These are phyloP conservation scores for Hypsibius dujardini DNA, from an alignment of 1,140 invertebrate species.

Conservation along the genomic window DNA sequence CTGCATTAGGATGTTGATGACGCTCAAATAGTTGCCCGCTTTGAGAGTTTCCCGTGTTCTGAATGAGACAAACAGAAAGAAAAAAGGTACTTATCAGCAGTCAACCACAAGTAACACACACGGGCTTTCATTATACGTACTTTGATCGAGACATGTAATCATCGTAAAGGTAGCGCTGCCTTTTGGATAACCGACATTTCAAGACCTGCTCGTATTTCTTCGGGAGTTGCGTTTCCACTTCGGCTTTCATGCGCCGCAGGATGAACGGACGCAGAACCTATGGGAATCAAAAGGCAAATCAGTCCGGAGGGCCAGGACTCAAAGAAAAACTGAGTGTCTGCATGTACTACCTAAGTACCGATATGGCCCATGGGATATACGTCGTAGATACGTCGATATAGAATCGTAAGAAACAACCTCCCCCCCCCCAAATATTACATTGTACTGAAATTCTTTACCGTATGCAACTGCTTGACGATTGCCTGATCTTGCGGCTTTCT, in stretches of 20 bases:
- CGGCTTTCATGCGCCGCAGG: slow-evolving; percentile 75
- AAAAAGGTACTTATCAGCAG: too few species aligned
- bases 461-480: slow-evolving; percentile 84
- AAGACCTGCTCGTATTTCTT: slow-evolving; percentile 96
- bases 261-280: slow-evolving; percentile 91
- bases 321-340: too few species aligned
- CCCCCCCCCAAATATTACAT: too few species aligned
- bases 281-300: too few species aligned
- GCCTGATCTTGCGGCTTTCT: slow-evolving; percentile 81
- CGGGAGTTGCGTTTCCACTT: slow-evolving; percentile 98
- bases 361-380: neutral
- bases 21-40: slow-evolving; percentile 86
- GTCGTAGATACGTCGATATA: neutral
- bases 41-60: slow-evolving; percentile 86
- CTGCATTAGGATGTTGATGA: slow-evolving; percentile 98
- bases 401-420: neutral
- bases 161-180: slow-evolving; percentile 93
- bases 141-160: slow-evolving; percentile 96
- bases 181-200: slow-evolving; percentile 82
- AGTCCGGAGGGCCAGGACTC: too few species aligned
- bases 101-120: too few species aligned
- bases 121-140: too few species aligned
- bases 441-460: too few species aligned
- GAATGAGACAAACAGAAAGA: too few species aligned
- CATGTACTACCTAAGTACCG: too few species aligned